Percentiles rank a stretch among this genome's conserved stretches.
Evolutionary conservation across 1,140 invertebrate genomes (phyloP).

Genomic region (Glossosoma conforme): DNA sequence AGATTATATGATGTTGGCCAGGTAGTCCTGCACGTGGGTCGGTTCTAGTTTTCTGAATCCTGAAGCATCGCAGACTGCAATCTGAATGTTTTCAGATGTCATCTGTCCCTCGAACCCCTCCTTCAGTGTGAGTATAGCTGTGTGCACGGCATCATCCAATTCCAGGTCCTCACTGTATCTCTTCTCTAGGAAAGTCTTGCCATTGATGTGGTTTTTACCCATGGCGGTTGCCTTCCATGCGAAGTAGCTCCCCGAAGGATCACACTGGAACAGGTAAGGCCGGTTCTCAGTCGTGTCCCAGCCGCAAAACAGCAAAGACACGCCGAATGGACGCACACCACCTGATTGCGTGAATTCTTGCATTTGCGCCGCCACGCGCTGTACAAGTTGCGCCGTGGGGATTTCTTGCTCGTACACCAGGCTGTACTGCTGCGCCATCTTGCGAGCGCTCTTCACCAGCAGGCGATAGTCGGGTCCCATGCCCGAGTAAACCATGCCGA

Average conservation of each 20-base stretch:
- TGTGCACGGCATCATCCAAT: constrained; percentile 98
- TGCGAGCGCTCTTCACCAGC: constrained; percentile 89
- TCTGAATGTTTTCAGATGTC: constrained; percentile 97
- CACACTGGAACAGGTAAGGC: constrained; percentile 96
- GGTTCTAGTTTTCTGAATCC: constrained; percentile 91
- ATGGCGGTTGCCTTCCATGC: constrained; percentile 99
- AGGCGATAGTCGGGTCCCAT: constrained; percentile 91
- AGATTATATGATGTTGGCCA: constrained; percentile 70
- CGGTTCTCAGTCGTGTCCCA: constrained; percentile 89
- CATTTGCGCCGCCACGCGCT: constrained; percentile 95
- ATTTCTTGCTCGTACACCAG: constrained; percentile 92
- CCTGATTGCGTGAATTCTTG: constrained; percentile 99
- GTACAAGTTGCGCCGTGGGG: constrained; percentile 93
- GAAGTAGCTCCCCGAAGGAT: constrained; percentile 98
- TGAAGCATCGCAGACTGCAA: constrained; percentile 85
- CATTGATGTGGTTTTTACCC: constrained; percentile 98
- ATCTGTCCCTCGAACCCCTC: constrained; percentile 99
- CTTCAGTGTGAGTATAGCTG: constrained; percentile 95
- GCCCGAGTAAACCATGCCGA: constrained; percentile 95
- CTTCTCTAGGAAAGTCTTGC: constrained; percentile 98
- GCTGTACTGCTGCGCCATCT: constrained; percentile 95
- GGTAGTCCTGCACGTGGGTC: constrained; percentile 94
- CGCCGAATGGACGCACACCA: constrained; percentile 97
- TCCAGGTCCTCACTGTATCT: constrained; percentile 95
- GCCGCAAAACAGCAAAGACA: constrained; percentile 94